Conservation (phyloP, 2,888 invertebrate species). For the Rhagophthalmus giganteus region DNA sequence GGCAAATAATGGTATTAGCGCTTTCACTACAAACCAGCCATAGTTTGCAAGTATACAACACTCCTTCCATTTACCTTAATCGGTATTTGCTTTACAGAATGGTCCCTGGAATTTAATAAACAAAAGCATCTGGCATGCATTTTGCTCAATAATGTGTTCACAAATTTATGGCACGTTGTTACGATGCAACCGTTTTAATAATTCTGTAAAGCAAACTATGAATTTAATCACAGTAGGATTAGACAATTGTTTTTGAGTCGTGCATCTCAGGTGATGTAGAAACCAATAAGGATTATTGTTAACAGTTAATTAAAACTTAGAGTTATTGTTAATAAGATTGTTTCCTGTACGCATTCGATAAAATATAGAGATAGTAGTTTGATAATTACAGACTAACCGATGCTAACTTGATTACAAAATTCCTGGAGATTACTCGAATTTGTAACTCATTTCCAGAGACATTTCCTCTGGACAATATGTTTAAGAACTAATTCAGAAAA, state of each 20-base stretch:
- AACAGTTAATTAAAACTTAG: constrained; percentile 5
- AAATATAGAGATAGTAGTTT: neutral
- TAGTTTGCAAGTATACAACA: constrained; percentile 44
- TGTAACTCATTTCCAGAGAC: too few species aligned
- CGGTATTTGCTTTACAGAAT: constrained; percentile 6
- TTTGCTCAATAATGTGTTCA: constrained; percentile 13
- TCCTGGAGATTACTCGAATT: too few species aligned
- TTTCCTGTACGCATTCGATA: neutral
- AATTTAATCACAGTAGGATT: constrained; percentile 2
- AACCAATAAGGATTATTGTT: constrained; percentile 20
- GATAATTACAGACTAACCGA: too few species aligned
- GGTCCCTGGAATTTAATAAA: neutral
- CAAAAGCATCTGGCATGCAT: neutral
- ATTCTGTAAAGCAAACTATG: constrained; percentile 1
- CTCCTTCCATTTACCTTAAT: constrained; percentile 8
- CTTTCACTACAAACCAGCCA: constrained; percentile 82
- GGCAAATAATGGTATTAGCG: constrained; percentile 79
- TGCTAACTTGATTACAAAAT: too few species aligned
- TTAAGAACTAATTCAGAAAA: too few species aligned
- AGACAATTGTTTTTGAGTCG: constrained; percentile 17
- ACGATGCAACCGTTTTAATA: constrained; percentile 1
- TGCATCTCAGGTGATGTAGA: constrained; percentile 24
- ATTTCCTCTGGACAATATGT: too few species aligned
- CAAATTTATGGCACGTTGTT: constrained; percentile 3
- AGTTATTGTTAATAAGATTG: neutral